A percentile compares a stretch with the other conserved stretches of the same genome.
Conservation (phyloP, 2,797 vertebrate species). For the Buphagus erythrorhynchus region DNA sequence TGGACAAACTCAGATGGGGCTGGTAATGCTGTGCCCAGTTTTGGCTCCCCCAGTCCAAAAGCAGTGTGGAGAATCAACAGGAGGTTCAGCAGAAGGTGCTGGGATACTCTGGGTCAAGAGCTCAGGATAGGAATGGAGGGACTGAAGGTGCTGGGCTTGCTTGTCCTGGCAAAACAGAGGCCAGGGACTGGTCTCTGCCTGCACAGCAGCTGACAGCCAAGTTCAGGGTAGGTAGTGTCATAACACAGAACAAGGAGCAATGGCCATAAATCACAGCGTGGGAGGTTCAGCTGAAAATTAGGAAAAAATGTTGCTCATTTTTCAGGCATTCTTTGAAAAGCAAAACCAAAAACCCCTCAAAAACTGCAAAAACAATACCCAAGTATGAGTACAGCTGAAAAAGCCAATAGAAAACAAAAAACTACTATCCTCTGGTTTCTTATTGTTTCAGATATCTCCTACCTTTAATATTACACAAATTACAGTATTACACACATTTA, state of each 20-base stretch:
- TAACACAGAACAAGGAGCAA: neutral
- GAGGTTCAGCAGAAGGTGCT: neutral
- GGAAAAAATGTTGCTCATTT: neutral
- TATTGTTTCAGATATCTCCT: neutral
- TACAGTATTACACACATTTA: neutral
- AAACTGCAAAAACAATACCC: neutral
- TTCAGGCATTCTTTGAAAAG: constrained; percentile 31
- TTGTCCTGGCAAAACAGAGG: neutral
- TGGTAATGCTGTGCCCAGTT: neutral
- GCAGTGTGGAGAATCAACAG: neutral
- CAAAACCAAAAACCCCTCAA: neutral
- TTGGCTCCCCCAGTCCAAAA: neutral
- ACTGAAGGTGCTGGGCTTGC: neutral
- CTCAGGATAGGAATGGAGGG: neutral
- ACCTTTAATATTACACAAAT: neutral
- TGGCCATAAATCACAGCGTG: neutral
- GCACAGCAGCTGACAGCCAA: neutral
- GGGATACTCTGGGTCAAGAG: neutral
- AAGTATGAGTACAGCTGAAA: neutral
- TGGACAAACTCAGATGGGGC: too few species aligned
- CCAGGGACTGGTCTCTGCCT: neutral
- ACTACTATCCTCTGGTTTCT: neutral
- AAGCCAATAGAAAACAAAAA: neutral
- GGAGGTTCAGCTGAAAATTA: neutral
- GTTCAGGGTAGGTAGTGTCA: neutral